A percentile compares a stretch with the other conserved stretches of the same genome.
Conservation (phyloP, 1,140 invertebrate genomes). For the Drosophila littoralis region DNA sequence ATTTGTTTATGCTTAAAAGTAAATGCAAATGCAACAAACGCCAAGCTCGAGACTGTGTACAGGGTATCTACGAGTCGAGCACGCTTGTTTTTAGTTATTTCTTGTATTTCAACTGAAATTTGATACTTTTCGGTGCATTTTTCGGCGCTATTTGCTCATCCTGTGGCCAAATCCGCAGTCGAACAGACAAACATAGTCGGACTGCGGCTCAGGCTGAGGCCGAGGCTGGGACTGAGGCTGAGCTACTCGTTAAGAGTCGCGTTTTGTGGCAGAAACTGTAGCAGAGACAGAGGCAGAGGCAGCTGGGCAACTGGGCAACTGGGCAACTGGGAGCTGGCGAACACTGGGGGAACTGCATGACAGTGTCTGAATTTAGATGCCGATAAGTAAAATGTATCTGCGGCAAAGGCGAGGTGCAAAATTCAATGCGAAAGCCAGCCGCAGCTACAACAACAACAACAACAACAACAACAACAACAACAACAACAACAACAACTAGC, state of each 20-base stretch:
- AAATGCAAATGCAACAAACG: too few species aligned
- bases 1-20: too few species aligned
- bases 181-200: constrained; percentile 10
- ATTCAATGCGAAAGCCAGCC: constrained; percentile 74
- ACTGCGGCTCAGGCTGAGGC: not conserved
- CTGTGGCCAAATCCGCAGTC: not conserved
- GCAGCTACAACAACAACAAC: constrained; percentile 23
- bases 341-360: constrained; percentile 47
- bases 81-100: constrained; percentile 21
- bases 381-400: constrained; percentile 82
- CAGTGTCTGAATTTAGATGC: constrained; percentile 76
- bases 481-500: constrained; percentile 45
- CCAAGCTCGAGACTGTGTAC: too few species aligned
- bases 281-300: not conserved
- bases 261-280: not conserved
- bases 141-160: constrained; percentile 26
- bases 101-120: constrained; percentile 57
- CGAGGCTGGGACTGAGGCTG: not conserved
- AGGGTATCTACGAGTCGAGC: not conserved
- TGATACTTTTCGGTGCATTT: constrained; percentile 69
- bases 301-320: constrained; percentile 7
- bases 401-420: constrained; percentile 75
- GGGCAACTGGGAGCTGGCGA: not conserved
- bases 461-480: constrained; percentile 50
- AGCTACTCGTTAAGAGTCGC: too few species aligned